Evolutionary conservation across 2,888 invertebrate genomes (phyloP), one percentile per base, ranked within the genome.

Genomic region (Aphrophora alni): DNA sequence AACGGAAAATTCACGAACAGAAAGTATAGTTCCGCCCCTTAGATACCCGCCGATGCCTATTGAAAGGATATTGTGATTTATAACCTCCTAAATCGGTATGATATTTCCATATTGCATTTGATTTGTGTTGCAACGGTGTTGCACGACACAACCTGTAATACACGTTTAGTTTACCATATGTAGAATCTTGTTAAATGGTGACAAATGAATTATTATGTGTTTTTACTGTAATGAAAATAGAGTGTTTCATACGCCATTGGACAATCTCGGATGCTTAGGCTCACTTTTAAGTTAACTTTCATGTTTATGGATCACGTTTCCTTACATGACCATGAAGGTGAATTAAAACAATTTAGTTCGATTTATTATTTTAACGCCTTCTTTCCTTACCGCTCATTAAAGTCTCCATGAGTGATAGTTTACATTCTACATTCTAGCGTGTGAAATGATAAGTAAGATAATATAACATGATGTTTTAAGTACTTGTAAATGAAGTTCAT

Each of bases 21-120:
- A 44, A 14, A 33, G n/a, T n/a, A n/a, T n/a, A n/a, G n/a, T n/a
- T n/a, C n/a, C n/a, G 33, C 33, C 5, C 44, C 8, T 7, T 14
- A 2, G 44, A 14, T 44, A 44, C 59, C 59, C 21, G 59, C 14
- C 59, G 59, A 59, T 59, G n/a, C 12, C 59, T 59, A 59, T 59
- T 59, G 59, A 59, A 59, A 59, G 59, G 44, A 5, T 14, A n/a
- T 21, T 2, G 21, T 59, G 59, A 59, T 59, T 59, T 59, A 59
- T 59, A 59, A 59, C 5, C 59, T 12, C 59, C 59, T 59, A 59
- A 59, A 59, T 59, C 59, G 59, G 59, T 59, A 21, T 59, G 59
- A 59, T 59, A 59, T 59, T 59, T 59, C 59, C 59, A 59, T 59
- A 59, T 59, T 59, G 59, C 59, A 59, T 59, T 59, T 59, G 59